Evolutionary conservation across 2,888 invertebrate genomes (phyloP).

Genomic region (Xestia rhomboidea): DNA sequence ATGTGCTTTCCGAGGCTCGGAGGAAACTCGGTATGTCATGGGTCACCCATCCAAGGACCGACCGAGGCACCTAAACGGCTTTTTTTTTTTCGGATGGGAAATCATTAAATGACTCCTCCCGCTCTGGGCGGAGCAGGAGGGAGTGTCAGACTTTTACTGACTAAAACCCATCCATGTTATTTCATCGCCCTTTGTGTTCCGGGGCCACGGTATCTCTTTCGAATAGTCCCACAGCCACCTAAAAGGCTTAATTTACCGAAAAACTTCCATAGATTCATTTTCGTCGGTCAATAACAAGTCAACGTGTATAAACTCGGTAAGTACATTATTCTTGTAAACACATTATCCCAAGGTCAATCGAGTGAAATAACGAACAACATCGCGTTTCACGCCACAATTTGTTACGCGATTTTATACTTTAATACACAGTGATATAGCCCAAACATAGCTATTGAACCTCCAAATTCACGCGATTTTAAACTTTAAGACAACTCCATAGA

Average conservation of each 20-base stretch:
- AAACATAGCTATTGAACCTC: not conserved
- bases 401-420: constrained; percentile 3
- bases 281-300: not conserved
- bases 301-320: not conserved
- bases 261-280: not conserved
- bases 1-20: no score
- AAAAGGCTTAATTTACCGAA: not conserved
- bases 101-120: no score
- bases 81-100: no score
- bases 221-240: no score
- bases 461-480: constrained; percentile 4
- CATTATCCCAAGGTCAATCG: constrained; percentile 24
- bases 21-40: no score
- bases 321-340: constrained; percentile 33
- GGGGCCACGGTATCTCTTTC: no score
- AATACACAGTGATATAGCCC: not conserved
- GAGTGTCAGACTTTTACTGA: no score
- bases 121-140: no score
- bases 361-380: constrained; percentile 25
- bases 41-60: no score
- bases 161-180: no score
- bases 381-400: not conserved
- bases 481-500: not conserved
- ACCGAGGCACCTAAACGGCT: no score
- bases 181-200: no score